Base-by-base conservation (phyloP, 2,888 invertebrate genomes). In the Cryptus armator region DNA sequence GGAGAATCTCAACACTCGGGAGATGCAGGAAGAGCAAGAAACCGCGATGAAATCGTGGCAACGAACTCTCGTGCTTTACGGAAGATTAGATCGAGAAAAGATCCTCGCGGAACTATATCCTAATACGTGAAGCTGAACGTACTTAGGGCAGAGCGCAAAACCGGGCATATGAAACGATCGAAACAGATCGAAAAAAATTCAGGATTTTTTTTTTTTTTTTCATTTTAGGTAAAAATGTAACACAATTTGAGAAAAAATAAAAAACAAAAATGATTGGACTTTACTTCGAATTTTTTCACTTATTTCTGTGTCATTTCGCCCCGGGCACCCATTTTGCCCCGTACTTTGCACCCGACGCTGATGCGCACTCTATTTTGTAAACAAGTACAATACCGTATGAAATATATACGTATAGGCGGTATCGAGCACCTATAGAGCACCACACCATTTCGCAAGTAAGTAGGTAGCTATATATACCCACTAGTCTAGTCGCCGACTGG, bases 61-160 rank as follows among this genome's bases (percentile, higher is more conserved):
- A 88, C 87, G 88, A 88, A 88, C 88, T 71, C 86, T 48, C 19
- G 85, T 75, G 76, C 75, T 82, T 79, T 76, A 80, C 77, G 70
- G 37, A 70, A 85, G 86, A 87, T 87, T 87, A 85, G 78, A 86
- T 87, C 87, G 85, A 43, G 59, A 77, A 68, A 59, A 76, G 70
- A 29, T 29, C 71, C 67, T 32, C 68, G 32, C 37, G 75, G 64
- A 86, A 74, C 78, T 81, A 81, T 84, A 81, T 86, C 77, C 83
- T 68, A 82, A 81, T 82, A 81, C 82, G 78, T 78, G 75, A 6
- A 64, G 79, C 46, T 16, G 43, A 44, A 59, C 7, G 37, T 5
- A 37, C 37, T 37, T 9, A 9, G 7, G 37, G 7, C 37, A 37
- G 37, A 37, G 37, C 37, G 37, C 37, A 37, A 37, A 37, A 37